Evolutionary conservation across 2,888 invertebrate species (phyloP), one percentile per base, ranked within the genome.

Genomic region (Acanthoscelides obtectus): DNA sequence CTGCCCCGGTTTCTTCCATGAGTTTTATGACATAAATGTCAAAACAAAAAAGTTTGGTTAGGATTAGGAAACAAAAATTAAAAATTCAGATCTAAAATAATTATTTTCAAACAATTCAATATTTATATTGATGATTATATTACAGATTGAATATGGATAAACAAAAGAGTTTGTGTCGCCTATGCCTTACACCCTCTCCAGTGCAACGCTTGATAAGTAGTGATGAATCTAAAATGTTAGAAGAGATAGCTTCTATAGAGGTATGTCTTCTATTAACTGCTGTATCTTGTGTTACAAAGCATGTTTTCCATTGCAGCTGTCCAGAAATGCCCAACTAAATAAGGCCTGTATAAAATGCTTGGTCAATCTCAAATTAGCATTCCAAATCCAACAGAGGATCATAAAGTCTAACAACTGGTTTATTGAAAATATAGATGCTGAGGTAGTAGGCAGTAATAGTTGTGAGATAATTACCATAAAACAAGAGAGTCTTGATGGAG

Each of bases 291-390:
- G 17, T 45, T 1, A 12, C 17, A 12, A 45, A 45, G n/a, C n/a
- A n/a, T 17, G 6, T 45, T 45, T 45, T 12, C 45, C 17, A 17
- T 12, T 17, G 17, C 17, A 45, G 45, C 45, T 45, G 5, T 12
- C 45, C 1, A 12, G 1, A 45, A 45, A 45, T 45, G 17, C 3
- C 17, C 45, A 45, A 0, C 67, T 22, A 20, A 67, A 22, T 20
- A 22, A 20, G 22, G 22, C 67, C 4, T 67, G 67, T 20, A 19
- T 67, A 67, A 67, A 67, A 20, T 67, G 67, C 22, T 67, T 22
- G 67, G 19, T 67, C 17, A 67, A 67, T 20, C 22, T 67, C 4
- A 67, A 67, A 67, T 20, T 67, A n/a, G 67, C 67, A 67, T 67
- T 22, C 22, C 22, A 67, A 22, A 22, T 67, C 17, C 67, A 67